phyloP scores from a whole-genome alignment of 1,140 invertebrate genomes.

The Drosophila littoralis region DNA sequence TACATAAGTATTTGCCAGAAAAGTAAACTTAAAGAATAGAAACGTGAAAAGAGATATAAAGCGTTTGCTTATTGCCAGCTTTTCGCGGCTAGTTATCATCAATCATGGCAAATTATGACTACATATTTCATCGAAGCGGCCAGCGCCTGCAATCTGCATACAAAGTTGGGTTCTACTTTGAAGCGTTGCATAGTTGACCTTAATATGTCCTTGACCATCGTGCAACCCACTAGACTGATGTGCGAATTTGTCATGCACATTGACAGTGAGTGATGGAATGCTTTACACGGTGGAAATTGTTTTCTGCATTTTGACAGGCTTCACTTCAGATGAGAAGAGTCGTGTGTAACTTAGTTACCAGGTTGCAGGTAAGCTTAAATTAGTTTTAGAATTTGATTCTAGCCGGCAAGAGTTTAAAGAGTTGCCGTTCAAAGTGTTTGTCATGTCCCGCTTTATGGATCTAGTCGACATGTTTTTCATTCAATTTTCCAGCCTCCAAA shows the following conservation, averaged over 20 bases:
- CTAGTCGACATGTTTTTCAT: slow-evolving; percentile 16
- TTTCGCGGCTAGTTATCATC: slow-evolving; percentile 34
- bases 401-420: not conserved
- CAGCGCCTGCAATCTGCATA: slow-evolving; percentile 25
- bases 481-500: slow-evolving; percentile 9
- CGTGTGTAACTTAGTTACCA: not conserved
- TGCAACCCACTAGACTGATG: slow-evolving; percentile 4
- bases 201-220: slow-evolving; percentile 33
- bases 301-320: not conserved
- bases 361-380: not conserved
- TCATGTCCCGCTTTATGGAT: not conserved
- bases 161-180: slow-evolving; percentile 2
- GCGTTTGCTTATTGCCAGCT: not conserved
- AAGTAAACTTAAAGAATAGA: not conserved
- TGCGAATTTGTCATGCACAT: slow-evolving; percentile 32
- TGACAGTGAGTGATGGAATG: slow-evolving; percentile 39
- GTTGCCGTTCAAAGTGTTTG: slow-evolving; percentile 5
- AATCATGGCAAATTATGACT: slow-evolving; percentile 28
- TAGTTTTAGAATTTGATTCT: not conserved
- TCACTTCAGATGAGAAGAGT: slow-evolving; percentile 2
- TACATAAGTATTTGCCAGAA: not conserved
- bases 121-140: slow-evolving; percentile 17
- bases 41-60: not conserved
- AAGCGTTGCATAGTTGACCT: slow-evolving; percentile 23
- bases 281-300: slow-evolving; percentile 22